These are phyloP conservation scores for Ylistrum balloti DNA, from an alignment of 1,140 invertebrate species.

Conservation along the genomic window DNA sequence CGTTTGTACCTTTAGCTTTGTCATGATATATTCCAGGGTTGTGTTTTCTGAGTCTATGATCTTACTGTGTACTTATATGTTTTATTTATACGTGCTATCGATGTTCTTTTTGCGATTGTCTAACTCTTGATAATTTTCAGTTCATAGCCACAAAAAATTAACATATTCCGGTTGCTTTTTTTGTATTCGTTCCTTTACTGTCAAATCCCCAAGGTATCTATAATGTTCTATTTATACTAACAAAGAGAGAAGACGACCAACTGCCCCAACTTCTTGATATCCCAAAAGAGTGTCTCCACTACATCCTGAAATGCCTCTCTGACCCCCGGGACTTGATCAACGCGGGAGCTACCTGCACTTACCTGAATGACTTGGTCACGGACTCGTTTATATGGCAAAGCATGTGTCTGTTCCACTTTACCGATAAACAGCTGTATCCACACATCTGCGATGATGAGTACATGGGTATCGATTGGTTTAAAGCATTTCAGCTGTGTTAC, in stretches of 20 bases:
- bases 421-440: constrained; percentile 48
- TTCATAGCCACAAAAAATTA: too few relatives aligned
- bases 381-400: constrained; percentile 51
- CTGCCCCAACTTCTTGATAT: constrained; percentile 40
- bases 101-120: too few relatives aligned
- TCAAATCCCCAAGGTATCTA: too few relatives aligned
- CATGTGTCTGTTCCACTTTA: constrained; percentile 48
- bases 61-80: too few relatives aligned
- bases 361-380: constrained; percentile 11
- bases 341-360: background rate
- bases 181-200: too few relatives aligned
- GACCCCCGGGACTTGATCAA: constrained; percentile 47
- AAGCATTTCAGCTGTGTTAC: constrained; percentile 47
- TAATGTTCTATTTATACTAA: background rate
- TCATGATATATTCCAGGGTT: too few relatives aligned
- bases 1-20: too few relatives aligned
- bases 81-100: too few relatives aligned
- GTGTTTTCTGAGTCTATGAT: too few relatives aligned
- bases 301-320: constrained; percentile 41
- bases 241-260: constrained; percentile 30
- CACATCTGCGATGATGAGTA: constrained; percentile 31
- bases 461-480: constrained; percentile 41
- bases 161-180: too few relatives aligned
- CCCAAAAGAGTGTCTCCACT: constrained; percentile 50
- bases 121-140: too few relatives aligned